phyloP scores from a whole-genome alignment of 1,140 invertebrate genomes.

The Drosophila seguyi region DNA sequence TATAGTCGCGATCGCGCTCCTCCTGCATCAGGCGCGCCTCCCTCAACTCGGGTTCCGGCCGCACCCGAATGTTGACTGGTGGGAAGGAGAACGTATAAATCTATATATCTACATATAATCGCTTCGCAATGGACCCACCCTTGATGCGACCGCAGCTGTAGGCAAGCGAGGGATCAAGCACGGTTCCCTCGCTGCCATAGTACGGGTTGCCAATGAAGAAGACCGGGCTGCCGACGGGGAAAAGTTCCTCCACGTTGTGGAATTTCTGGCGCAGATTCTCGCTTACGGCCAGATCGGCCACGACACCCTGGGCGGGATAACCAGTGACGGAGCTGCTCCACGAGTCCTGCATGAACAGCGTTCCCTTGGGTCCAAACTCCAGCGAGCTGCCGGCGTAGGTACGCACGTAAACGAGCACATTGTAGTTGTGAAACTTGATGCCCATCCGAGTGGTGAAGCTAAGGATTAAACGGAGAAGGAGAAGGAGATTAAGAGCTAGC shows the following conservation, averaged over 20 bases:
- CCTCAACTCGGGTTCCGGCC: constrained; percentile 85
- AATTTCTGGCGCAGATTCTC: constrained; percentile 48
- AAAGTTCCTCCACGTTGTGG: constrained; percentile 89
- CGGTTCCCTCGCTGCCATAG: constrained; percentile 92
- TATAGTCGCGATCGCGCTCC: constrained; percentile 71
- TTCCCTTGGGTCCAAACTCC: constrained; percentile 86
- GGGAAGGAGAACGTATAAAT: background rate
- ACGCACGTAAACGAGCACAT: constrained; percentile 90
- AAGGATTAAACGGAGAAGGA: background rate
- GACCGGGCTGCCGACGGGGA: constrained; percentile 88
- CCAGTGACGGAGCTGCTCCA: constrained; percentile 66
- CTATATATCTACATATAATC: too few relatives aligned
- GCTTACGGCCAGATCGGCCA: constrained; percentile 53
- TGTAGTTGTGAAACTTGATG: constrained; percentile 90
- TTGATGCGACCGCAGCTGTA: constrained; percentile 74
- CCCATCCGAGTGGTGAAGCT: constrained; percentile 89
- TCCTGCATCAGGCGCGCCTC: constrained; percentile 70
- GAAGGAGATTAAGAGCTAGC: constrained; percentile 1
- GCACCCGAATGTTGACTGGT: constrained; percentile 78
- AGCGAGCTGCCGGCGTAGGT: constrained; percentile 90
- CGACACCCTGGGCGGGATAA: constrained; percentile 87
- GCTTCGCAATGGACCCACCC: constrained; percentile 35
- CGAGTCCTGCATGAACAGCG: constrained; percentile 52
- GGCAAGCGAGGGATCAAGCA: constrained; percentile 84
- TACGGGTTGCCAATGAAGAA: constrained; percentile 92